Evolutionary conservation across 2,797 vertebrate species (phyloP), one percentile per base, ranked within the genome.

Genomic region (Tokudaia muenninki): DNA sequence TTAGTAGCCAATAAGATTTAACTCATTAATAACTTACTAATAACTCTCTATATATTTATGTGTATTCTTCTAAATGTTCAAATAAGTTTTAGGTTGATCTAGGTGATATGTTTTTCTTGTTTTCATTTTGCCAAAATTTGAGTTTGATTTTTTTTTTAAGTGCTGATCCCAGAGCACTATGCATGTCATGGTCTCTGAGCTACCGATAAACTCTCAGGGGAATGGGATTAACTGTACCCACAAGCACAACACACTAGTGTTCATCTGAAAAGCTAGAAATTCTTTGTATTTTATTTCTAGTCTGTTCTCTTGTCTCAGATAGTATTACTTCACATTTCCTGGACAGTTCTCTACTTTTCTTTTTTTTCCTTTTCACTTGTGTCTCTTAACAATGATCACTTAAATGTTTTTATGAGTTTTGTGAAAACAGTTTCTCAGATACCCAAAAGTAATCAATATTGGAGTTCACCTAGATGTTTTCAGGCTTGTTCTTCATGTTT

Each of bases 341-440:
- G 6, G 4, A 52, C 8, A 80, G 26, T 72, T 82, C 26, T 91
- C 50, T 3, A 19, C 29, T 44, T 52, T 14, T 47, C 26, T 47
- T 13, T 12, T 13, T 77, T 31, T 78, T 13, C 92, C 61, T 86
- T 84, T 4, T 88, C 41, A 17, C 10, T 91, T 31, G 82, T n/a
- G 91, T 79, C 26, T 83, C 55, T 79, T 78, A 37, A 37, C 55
- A 96, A 50, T n/a, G 10, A 75, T 72, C 31, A 61, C 81, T 87
- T 93, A 90, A 31, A 77, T 77, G 80, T 67, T 93, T 87, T 21
- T 29, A 65, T 29, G 29, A 87, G 22, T 67, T 90, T 92, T 90
- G 12, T 70, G 16, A 41, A 41, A 31, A 65, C 29, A 31, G 31
- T 89, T 89, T 95, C 31, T 82, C 63, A 96, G 17, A 44, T 72